Conservation (phyloP, 2,888 invertebrate species). For the Lypha dubia region DNA sequence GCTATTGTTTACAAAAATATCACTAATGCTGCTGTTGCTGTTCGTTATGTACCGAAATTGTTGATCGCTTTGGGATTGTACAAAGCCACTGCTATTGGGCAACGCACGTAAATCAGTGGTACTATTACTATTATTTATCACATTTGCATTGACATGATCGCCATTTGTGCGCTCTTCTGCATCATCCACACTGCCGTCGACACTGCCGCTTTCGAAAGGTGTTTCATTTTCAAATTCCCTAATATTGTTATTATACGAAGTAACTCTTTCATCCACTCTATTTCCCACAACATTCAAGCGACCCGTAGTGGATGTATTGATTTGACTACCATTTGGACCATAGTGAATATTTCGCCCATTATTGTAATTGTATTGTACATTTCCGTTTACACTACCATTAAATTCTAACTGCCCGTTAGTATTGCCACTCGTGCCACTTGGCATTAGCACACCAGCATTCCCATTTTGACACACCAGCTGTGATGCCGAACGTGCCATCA, state of each 20-base stretch:
- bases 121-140: conserved; percentile 68
- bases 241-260: conserved; percentile 64
- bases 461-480: conserved; percentile 84
- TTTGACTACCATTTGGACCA: conserved; percentile 67
- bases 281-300: conserved; percentile 61
- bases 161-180: conserved; percentile 73
- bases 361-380: conserved; percentile 73
- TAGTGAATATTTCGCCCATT: conserved; percentile 71
- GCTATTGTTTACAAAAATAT: conserved; percentile 82
- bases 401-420: conserved; percentile 67
- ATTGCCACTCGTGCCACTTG: conserved; percentile 61
- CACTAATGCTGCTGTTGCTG: conserved; percentile 82
- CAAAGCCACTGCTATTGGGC: conserved; percentile 74
- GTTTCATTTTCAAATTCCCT: conserved; percentile 63
- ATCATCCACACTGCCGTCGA: conserved; percentile 61
- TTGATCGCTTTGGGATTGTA: conserved; percentile 82
- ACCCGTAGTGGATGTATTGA: conserved; percentile 65
- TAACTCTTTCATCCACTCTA: conserved; percentile 44
- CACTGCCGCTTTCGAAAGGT: conserved; percentile 37
- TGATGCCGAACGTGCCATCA: conserved; percentile 86
- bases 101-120: conserved; percentile 61
- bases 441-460: conserved; percentile 71
- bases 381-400: conserved; percentile 65
- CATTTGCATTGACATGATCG: conserved; percentile 65
- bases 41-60: conserved; percentile 82